Evolutionary conservation across 2,888 invertebrate genomes (phyloP), one percentile per base, ranked within the genome.

Genomic region (Arge pagana): DNA sequence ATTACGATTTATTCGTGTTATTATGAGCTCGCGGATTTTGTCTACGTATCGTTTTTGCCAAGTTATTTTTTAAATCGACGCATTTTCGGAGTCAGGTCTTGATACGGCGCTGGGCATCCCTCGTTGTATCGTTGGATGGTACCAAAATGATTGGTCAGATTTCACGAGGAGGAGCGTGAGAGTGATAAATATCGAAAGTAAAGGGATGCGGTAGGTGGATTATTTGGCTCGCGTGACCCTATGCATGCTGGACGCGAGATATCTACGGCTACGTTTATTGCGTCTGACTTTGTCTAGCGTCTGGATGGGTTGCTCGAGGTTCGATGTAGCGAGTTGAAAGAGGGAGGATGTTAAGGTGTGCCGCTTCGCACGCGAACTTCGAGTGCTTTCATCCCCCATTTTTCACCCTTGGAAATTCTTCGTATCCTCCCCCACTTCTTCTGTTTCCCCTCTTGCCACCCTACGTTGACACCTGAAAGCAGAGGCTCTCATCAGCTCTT

Each of bases 331-430:
- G 8, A 3, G n/a, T 33, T 33, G 33, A 45, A 45, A 35, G 24
- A 35, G 45, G 45, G 39, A 11, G 11, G 24, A 18, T 21, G 45
- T 39, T 45, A 52, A 48, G 52, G 52, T 26, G 52, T 48, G 52
- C 37, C 52, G 26, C 52, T 45, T 48, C 35, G 31, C 52, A 52
- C 52, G 52, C 52, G 37, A 52, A 45, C 52, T 52, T 45, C 52
- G 48, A 52, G 52, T 52, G 48, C 39, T 45, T 51, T 45, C 52
- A 48, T 48, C 52, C 52, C 45, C 45, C 18, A 33, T 31, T 45
- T 45, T 45, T 45, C 45, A 45, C 45, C 45, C 33, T 33, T 42
- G 28, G 15, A 42, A 42, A 19, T 19, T 19, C 41, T 13, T 21
- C 42, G 19, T 15, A 19, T 23, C 33, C 45, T 16, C 33, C 21